A percentile compares a stretch with the other conserved stretches of the same genome.
Evolutionary conservation across 2,888 invertebrate species (phyloP).

Genomic region (Neoitamus cyanurus): DNA sequence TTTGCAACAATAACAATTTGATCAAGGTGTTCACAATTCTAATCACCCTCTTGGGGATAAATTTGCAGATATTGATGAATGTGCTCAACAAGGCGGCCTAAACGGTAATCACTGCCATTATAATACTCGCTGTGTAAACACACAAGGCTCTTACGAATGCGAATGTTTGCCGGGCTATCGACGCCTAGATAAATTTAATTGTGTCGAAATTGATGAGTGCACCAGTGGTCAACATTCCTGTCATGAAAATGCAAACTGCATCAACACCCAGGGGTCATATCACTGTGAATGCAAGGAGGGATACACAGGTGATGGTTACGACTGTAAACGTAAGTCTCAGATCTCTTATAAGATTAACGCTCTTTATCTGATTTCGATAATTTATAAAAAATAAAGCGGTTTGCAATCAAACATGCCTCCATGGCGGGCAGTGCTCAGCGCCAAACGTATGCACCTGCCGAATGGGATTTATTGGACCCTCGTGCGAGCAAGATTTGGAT

Average conservation of each 20-base stretch:
- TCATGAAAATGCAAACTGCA: conserved; percentile 80
- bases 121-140: conserved; percentile 86
- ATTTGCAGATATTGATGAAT: conserved; percentile 84
- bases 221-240: conserved; percentile 77
- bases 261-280: conserved; percentile 85
- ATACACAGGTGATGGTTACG: conserved; percentile 81
- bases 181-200: conserved; percentile 81
- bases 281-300: conserved; percentile 79
- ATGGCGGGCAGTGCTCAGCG: conserved; percentile 83
- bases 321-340: conserved; percentile 78
- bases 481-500: conserved; percentile 88
- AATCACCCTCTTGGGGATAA: background rate
- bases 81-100: conserved; percentile 79
- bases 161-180: conserved; percentile 84
- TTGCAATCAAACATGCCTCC: conserved; percentile 82
- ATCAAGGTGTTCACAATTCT: background rate
- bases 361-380: conserved; percentile 13
- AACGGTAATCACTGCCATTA: conserved; percentile 87
- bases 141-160: conserved; percentile 84
- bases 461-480: conserved; percentile 82
- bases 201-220: conserved; percentile 85
- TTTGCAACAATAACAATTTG: background rate
- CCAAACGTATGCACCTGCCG: conserved; percentile 84
- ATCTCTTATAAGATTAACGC: background rate
- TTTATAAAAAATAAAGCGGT: conserved; percentile 70